phyloP scores from a whole-genome alignment of 2,888 invertebrate genomes.

The Aporophyla nigra region DNA sequence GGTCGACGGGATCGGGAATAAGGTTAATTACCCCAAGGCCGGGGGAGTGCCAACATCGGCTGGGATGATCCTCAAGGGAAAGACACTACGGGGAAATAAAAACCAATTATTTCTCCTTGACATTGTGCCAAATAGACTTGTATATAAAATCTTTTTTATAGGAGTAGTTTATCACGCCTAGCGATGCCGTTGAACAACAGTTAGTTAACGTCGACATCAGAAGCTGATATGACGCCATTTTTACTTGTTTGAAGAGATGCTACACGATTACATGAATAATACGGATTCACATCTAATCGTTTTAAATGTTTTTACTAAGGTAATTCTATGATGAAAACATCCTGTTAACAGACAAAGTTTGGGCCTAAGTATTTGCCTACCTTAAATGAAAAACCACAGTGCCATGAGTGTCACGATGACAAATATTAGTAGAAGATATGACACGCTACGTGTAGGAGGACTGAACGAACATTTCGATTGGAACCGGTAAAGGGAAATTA shows the following conservation, averaged over 20 bases:
- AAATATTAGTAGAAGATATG: constrained; percentile 37
- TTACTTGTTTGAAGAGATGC: constrained; percentile 33
- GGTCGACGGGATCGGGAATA: constrained; percentile 81
- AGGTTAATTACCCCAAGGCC: constrained; percentile 89
- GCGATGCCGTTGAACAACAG: constrained; percentile 37
- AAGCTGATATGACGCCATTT: constrained; percentile 32
- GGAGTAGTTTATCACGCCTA: constrained; percentile 38
- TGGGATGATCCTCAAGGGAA: constrained; percentile 63
- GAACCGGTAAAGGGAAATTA: constrained; percentile 38
- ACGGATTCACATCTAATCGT: constrained; percentile 15
- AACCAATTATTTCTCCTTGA: constrained; percentile 70
- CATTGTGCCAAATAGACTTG: constrained; percentile 70
- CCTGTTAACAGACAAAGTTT: constrained; percentile 3
- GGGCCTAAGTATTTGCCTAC: background rate
- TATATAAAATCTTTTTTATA: constrained; percentile 56
- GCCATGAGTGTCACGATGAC: background rate
- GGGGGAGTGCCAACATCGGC: constrained; percentile 75
- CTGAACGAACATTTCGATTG: constrained; percentile 19
- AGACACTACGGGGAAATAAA: constrained; percentile 71
- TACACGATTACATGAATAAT: constrained; percentile 12
- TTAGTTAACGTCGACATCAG: constrained; percentile 44
- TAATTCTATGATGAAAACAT: constrained; percentile 10
- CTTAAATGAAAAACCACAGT: constrained; percentile 8
- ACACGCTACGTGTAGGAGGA: constrained; percentile 1
- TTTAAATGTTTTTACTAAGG: constrained; percentile 11